These are phyloP conservation scores for Leptogaster cylindrica DNA, from an alignment of 2,888 invertebrate species.

Conservation along the genomic window DNA sequence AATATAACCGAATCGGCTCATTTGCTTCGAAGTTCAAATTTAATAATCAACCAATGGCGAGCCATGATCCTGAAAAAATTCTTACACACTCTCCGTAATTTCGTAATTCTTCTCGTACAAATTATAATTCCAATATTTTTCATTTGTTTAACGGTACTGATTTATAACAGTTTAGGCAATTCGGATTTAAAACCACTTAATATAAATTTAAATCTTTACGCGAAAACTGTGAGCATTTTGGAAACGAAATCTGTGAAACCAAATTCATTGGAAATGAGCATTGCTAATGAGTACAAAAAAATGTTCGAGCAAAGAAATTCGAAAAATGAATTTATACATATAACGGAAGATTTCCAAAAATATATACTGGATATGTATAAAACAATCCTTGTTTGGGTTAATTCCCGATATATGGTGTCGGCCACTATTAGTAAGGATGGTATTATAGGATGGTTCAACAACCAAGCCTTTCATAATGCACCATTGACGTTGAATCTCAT, in stretches of 20 bases:
- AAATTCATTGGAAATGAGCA: neutral
- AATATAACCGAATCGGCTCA: neutral
- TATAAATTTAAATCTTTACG: neutral
- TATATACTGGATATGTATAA: slow-evolving; percentile 54
- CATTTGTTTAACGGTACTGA: neutral
- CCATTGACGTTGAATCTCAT: slow-evolving; percentile 70
- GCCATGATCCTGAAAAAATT: slow-evolving; percentile 61
- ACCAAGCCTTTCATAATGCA: slow-evolving; percentile 77
- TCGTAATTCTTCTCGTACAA: slow-evolving; percentile 7
- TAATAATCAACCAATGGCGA: slow-evolving; percentile 55
- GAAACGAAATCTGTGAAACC: neutral
- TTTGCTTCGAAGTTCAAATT: neutral
- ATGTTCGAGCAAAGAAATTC: neutral
- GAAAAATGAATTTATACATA: slow-evolving; percentile 25
- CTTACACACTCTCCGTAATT: slow-evolving; percentile 51
- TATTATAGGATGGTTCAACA: slow-evolving; percentile 77
- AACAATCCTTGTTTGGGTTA: slow-evolving; percentile 61
- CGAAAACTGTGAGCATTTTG: neutral
- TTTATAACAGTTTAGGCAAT: neutral
- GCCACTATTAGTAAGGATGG: slow-evolving; percentile 61
- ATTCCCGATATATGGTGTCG: slow-evolving; percentile 66
- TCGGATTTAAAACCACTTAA: neutral
- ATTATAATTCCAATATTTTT: neutral
- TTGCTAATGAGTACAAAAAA: neutral
- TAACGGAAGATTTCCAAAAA: slow-evolving; percentile 38